Percentiles rank a stretch among this genome's conserved stretches.
These are phyloP conservation scores for Galeopsomyia nigrocyanea DNA, from an alignment of 2,888 invertebrate species.

Conservation along the genomic window DNA sequence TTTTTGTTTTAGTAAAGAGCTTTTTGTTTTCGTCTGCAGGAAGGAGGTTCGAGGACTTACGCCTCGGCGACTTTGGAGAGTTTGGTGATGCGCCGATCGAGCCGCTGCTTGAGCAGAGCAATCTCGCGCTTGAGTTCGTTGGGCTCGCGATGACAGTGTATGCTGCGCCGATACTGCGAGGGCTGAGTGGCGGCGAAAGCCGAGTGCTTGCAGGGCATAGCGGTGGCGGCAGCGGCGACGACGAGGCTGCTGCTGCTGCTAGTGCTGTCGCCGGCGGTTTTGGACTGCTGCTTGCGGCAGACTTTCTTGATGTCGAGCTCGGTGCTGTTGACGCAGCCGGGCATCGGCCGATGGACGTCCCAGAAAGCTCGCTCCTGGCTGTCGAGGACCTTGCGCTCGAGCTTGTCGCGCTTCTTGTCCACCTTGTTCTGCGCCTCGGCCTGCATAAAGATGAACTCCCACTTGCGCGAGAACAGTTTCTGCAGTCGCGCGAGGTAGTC, in stretches of 20 bases:
- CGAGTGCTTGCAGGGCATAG: slow-evolving; percentile 9
- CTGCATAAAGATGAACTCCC: slow-evolving; percentile 99
- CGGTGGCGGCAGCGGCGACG: slow-evolving; percentile 66
- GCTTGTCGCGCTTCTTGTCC: slow-evolving; percentile 97
- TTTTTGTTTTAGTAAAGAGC: no score
- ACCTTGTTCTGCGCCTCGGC: slow-evolving; percentile 94
- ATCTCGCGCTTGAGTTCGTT: slow-evolving; percentile 80
- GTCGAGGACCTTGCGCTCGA: slow-evolving; percentile 97
- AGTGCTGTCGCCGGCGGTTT: slow-evolving; percentile 66
- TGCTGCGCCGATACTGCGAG: slow-evolving; percentile 71
- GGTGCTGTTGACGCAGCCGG: slow-evolving; percentile 98
- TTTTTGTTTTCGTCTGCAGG: no score
- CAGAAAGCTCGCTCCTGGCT: slow-evolving; percentile 99
- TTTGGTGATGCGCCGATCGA: slow-evolving; percentile 90
- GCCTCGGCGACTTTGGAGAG: slow-evolving; percentile 95
- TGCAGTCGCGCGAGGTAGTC: slow-evolving; percentile 97
- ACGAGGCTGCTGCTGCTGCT: not conserved
- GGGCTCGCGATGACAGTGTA: slow-evolving; percentile 71
- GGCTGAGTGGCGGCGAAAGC: slow-evolving; percentile 71
- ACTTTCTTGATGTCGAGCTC: slow-evolving; percentile 98
- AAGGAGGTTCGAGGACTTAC: slow-evolving; percentile 80
- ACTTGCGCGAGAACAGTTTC: slow-evolving; percentile 99
- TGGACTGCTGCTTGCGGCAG: slow-evolving; percentile 71
- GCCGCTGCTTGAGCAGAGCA: slow-evolving; percentile 79
- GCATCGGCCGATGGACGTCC: slow-evolving; percentile 99